Conservation (phyloP, 2,113 vertebrate genomes). For the Solea solea region DNA sequence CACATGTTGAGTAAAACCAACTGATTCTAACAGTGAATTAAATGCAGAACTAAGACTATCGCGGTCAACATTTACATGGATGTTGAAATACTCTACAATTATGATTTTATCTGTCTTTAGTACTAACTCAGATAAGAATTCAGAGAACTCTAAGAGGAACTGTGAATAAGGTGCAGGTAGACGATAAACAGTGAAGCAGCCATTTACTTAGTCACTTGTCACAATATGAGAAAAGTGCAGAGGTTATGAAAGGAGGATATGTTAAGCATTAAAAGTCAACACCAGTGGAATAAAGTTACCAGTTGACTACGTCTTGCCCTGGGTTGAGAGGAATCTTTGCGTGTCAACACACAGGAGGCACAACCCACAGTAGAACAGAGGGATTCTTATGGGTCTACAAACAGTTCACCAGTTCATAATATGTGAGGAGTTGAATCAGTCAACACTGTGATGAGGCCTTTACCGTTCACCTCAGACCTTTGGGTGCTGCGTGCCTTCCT, state of each 20-base stretch:
- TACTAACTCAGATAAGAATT: too few species aligned
- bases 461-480: slow-evolving; percentile 13
- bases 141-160: too few species aligned
- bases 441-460: slow-evolving; percentile 11
- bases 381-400: not conserved
- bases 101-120: too few species aligned
- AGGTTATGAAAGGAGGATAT: slow-evolving; percentile 60
- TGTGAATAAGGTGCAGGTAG: too few species aligned
- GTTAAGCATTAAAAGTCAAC: slow-evolving; percentile 70
- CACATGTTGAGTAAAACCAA: too few species aligned
- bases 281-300: slow-evolving; percentile 31
- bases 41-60: too few species aligned
- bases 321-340: not conserved
- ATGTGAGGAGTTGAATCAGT: not conserved
- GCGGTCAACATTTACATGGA: too few species aligned
- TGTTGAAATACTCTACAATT: too few species aligned
- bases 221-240: slow-evolving; percentile 35
- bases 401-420: not conserved
- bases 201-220: slow-evolving; percentile 42
- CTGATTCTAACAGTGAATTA: too few species aligned
- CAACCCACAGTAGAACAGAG: not conserved
- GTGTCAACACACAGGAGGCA: slow-evolving; percentile 38
- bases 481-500: slow-evolving; percentile 46
- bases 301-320: not conserved
- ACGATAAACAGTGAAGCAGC: slow-evolving; percentile 39